phyloP scores from a whole-genome alignment of 2,888 invertebrate genomes.

The Archips crataeganus region DNA sequence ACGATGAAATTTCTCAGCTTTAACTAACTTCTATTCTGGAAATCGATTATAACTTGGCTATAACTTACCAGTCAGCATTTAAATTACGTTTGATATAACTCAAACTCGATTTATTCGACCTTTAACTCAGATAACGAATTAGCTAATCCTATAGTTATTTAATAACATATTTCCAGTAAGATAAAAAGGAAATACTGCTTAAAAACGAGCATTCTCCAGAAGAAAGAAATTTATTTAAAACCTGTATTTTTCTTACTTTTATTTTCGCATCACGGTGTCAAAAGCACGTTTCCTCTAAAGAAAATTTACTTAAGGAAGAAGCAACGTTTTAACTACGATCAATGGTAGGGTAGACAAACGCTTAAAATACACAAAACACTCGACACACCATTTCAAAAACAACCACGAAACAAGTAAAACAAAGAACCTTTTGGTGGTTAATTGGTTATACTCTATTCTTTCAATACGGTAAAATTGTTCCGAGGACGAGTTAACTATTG shows the following conservation, averaged over 20 bases:
- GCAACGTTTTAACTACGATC: slow-evolving; percentile 6
- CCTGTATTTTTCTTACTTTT: slow-evolving; percentile 13
- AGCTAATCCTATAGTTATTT: not conserved
- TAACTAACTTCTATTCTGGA: slow-evolving; percentile 24
- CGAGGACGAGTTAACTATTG: not conserved
- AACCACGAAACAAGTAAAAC: not conserved
- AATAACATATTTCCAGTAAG: not conserved
- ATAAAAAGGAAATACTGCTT: not conserved
- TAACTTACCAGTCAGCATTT: slow-evolving; percentile 16
- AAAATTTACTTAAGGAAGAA: slow-evolving; percentile 21
- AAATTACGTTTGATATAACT: slow-evolving; percentile 12
- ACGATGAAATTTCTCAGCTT: slow-evolving; percentile 44
- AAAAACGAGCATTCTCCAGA: slow-evolving; percentile 7
- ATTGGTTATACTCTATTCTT: not conserved
- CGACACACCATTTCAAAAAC: slow-evolving; percentile 5
- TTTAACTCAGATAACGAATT: not conserved
- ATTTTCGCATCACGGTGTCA: slow-evolving; percentile 10
- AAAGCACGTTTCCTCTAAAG: slow-evolving; percentile 10
- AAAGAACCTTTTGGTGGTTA: not conserved
- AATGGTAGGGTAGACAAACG: not conserved
- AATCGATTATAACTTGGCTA: slow-evolving; percentile 24
- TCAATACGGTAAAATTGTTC: not conserved
- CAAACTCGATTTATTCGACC: slow-evolving; percentile 1
- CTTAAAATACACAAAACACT: slow-evolving; percentile 15
- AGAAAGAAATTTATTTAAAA: slow-evolving; percentile 8